Conservation (phyloP, 2,888 invertebrate genomes). For the Biston stratarius region DNA sequence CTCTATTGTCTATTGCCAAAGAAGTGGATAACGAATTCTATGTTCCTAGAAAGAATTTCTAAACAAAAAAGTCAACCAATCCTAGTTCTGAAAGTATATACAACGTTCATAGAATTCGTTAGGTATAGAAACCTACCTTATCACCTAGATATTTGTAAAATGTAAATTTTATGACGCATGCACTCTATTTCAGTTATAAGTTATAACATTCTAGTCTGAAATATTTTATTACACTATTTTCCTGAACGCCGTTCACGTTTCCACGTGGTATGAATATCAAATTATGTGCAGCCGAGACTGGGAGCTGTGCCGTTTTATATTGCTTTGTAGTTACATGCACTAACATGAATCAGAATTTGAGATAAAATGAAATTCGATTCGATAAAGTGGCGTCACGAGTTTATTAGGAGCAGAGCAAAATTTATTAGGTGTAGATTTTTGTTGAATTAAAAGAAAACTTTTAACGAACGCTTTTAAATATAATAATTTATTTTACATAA, state of each 20-base stretch:
- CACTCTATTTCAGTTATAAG: conserved; percentile 75
- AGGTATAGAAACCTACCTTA: not conserved
- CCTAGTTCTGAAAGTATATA: no score
- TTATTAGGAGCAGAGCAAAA: no score
- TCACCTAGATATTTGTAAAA: conserved; percentile 13
- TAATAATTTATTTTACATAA: no score
- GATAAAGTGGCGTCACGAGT: no score
- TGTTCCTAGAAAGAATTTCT: no score
- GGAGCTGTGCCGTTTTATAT: conserved; percentile 62
- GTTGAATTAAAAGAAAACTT: no score
- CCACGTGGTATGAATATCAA: conserved; percentile 78
- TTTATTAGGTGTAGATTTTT: no score
- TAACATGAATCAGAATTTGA: not conserved
- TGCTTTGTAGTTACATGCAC: conserved; percentile 57
- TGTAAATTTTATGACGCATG: conserved; percentile 65
- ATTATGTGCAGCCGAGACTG: conserved; percentile 55
- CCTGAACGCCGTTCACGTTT: conserved; percentile 73
- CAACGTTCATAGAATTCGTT: no score
- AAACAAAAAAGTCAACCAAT: no score
- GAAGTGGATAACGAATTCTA: no score
- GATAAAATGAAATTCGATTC: not conserved
- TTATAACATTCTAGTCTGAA: conserved; percentile 73
- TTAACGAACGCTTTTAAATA: no score
- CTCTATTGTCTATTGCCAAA: no score
- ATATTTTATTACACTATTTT: conserved; percentile 78